Base-by-base conservation (phyloP, 2,113 vertebrate species). In the Anguilla rostrata region DNA sequence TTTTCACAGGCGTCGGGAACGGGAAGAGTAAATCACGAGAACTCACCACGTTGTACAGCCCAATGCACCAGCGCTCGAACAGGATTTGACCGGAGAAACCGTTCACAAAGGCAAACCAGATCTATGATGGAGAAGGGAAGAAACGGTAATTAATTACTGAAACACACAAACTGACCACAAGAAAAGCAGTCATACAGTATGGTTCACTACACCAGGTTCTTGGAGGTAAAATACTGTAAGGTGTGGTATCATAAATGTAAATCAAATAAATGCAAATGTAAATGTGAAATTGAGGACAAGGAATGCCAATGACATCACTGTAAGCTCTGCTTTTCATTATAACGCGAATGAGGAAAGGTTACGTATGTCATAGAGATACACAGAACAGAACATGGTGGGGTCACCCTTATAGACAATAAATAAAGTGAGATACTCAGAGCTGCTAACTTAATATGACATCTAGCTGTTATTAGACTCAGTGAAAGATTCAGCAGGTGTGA, bases 41-140 rank as follows among this genome's bases (percentile, higher is more conserved):
- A 88, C 96, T 96, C 95, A 97, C 96, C 96, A 97, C 96, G 0
- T 97, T 97, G 92, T 97, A 97, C 43, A 97, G 89, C 88, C 96
- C 95, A 15, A 97, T 97, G 93, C 96, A 97, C 96, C 96, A 97
- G 12, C 96, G 94, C 85, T 97, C 96, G 93, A 97, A 97, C 75
- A 97, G 91, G 92, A 97, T 97, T 94, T 97, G 96, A 75, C 96
- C 96, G 86, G 96, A 97, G 95, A 97, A 97, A 82, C 98, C 98
- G 89, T 99, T 99, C 89, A 99, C 97, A 85, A 99, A 99, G 5
- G 98, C 98, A 92, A 99, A 99, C 98, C 98, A 99, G 94, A 99
- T 96, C 98, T 99, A 92, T 87, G 94, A 83, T 11, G 20, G 83
- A 34, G 91, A 86, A 92, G 81, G 94, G 94, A 83, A 0, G 89